Percentiles rank a stretch among this genome's conserved stretches.
phyloP scores from a whole-genome alignment of 2,797 vertebrate species.

The Nannoperca australis region DNA sequence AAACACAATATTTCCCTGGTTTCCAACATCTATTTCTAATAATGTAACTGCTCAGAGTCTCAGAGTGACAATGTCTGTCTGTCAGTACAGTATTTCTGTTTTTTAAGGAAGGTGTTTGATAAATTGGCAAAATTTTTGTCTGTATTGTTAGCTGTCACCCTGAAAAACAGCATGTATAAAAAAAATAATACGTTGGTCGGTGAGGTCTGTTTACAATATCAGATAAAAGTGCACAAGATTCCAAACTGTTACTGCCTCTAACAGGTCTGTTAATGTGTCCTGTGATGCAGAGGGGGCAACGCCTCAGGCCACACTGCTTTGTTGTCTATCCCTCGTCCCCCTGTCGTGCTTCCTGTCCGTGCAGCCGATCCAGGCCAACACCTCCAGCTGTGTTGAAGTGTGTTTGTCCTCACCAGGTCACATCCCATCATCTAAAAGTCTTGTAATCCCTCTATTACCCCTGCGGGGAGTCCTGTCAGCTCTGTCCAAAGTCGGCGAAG shows the following conservation, averaged over 20 bases:
- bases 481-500: slow-evolving; percentile 92
- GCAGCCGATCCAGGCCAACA: slow-evolving; percentile 8
- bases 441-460: slow-evolving; percentile 29
- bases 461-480: slow-evolving; percentile 80
- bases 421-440: slow-evolving; percentile 30
- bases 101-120: slow-evolving; percentile 22
- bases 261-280: slow-evolving; percentile 34
- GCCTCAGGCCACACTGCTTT: slow-evolving; percentile 31
- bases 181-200: slow-evolving; percentile 31
- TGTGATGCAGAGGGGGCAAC: slow-evolving; percentile 35
- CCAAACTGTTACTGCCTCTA: slow-evolving; percentile 20
- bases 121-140: slow-evolving; percentile 12
- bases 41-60: slow-evolving; percentile 9
- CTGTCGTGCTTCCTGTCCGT: slow-evolving; percentile 21
- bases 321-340: slow-evolving; percentile 23
- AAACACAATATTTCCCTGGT: slow-evolving; percentile 57
- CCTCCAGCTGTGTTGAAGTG: slow-evolving; percentile 32
- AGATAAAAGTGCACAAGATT: slow-evolving; percentile 77
- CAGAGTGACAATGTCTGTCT: slow-evolving; percentile 10
- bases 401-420: slow-evolving; percentile 20
- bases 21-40: slow-evolving; percentile 52
- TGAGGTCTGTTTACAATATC: slow-evolving; percentile 51
- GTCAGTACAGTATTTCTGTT: slow-evolving; percentile 1
- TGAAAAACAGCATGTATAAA: slow-evolving; percentile 23
- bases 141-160: slow-evolving; percentile 16